Evolutionary conservation across 35 echinoderm and acorn worm genomes (phyloP), one percentile per base, ranked within the genome.

Genomic region (Antedon bifida): DNA sequence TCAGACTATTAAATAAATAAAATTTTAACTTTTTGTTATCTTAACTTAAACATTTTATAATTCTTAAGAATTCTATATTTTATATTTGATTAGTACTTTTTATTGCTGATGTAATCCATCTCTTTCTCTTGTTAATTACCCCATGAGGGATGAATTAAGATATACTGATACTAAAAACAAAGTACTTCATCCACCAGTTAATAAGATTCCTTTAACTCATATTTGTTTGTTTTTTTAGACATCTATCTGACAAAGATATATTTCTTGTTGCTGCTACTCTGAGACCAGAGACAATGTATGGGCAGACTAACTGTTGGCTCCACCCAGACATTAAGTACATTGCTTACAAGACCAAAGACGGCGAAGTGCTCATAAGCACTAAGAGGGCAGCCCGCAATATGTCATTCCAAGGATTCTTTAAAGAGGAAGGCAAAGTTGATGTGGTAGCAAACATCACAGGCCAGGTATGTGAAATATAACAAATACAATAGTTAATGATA

Each of bases 241-340:
- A 64, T 2, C 51, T 64, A 19, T 7, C 51, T 21, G 80, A 82
- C 0, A 97, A 97, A 34, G 79, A 77, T 77, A 36, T 97, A 26
- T 97, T 85, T 78, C 79, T 97, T 9, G 90, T 97, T 16, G 94
- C 94, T 26, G 94, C 90, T 26, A 97, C 94, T 29, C 85, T 97
- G 35, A 76, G 94, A 16, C 93, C 94, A 29, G 94, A 97, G 78
- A 97, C 94, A 29, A 97, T 97, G 94, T 97, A 97, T 30, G 94
- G 94, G 1, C 94, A 97, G 84, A 97, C 94, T 21, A 97, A 97
- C 85, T 97, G 94, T 83, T 97, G 94, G 94, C 78, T 97, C 9
- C 45, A 83, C 34, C 94, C 94, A 4, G 82, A 87, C 46, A 97
- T 97, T 45, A 77, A 33, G 2, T 97, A 97, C 85, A 90, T 97